These are phyloP conservation scores for Catotricha subobsoleta DNA, from an alignment of 2,888 invertebrate species.

Conservation along the genomic window DNA sequence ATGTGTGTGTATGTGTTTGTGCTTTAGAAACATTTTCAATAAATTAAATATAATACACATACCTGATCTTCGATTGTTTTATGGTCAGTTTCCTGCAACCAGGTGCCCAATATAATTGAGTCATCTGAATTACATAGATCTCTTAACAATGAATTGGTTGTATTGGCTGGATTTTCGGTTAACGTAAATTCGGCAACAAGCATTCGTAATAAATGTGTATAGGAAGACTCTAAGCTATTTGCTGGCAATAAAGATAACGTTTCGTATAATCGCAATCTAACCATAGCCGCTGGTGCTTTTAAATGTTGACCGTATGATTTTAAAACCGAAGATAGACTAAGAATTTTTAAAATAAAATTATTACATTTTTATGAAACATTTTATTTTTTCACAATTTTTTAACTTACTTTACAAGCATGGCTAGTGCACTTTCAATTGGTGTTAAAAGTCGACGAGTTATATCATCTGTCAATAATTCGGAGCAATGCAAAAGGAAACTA, in stretches of 20 bases:
- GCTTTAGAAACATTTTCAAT: too few relatives aligned
- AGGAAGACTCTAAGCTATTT: slow-evolving; percentile 63
- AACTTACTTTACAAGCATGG: slow-evolving; percentile 81
- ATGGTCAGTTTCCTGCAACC: slow-evolving; percentile 93
- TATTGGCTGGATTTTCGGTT: slow-evolving; percentile 83
- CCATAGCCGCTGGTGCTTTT: slow-evolving; percentile 86
- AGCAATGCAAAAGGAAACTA: slow-evolving; percentile 79
- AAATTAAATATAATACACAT: slow-evolving; percentile 14
- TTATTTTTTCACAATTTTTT: background rate
- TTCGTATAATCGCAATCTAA: slow-evolving; percentile 82
- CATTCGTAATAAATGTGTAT: slow-evolving; percentile 64
- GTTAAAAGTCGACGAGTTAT: slow-evolving; percentile 72
- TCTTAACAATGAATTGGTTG: slow-evolving; percentile 66
- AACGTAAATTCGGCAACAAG: slow-evolving; percentile 89
- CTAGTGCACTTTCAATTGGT: slow-evolving; percentile 88
- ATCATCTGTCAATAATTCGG: slow-evolving; percentile 80
- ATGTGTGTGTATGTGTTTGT: too few relatives aligned
- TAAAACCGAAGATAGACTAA: slow-evolving; percentile 63
- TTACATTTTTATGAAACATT: background rate
- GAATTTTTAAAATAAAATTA: slow-evolving; percentile 10
- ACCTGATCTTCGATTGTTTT: slow-evolving; percentile 96
- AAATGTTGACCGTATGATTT: slow-evolving; percentile 81
- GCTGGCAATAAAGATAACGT: slow-evolving; percentile 62
- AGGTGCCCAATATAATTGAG: slow-evolving; percentile 81
- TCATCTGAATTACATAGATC: slow-evolving; percentile 76